Conservation (phyloP, 92 coral and sea anemone species). For the Zoanthus solanderi region DNA sequence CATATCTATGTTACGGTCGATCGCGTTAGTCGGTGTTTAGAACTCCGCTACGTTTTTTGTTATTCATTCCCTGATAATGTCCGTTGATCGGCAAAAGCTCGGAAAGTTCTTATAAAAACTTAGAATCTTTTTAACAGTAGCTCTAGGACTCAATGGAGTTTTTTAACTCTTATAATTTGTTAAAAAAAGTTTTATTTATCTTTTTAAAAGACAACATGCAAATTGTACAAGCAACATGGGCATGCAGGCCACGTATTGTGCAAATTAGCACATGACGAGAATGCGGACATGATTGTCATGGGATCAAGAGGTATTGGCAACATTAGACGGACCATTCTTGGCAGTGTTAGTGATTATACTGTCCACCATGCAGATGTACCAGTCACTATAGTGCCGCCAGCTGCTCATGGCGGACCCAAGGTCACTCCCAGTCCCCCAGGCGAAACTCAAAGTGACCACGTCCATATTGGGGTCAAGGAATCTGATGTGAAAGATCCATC, state of each 20-base stretch:
- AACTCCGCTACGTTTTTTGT: too few relatives aligned
- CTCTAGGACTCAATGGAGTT: too few relatives aligned
- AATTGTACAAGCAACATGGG: slow-evolving; percentile 20
- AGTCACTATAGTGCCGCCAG: slow-evolving; percentile 89
- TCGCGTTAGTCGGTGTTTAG: too few relatives aligned
- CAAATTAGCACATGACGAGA: slow-evolving; percentile 60
- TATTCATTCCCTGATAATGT: too few relatives aligned
- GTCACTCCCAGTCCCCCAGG: neutral
- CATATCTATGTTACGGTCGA: too few relatives aligned
- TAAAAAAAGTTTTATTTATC: neutral
- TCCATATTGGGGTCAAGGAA: slow-evolving; percentile 13
- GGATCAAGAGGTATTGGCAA: slow-evolving; percentile 92
- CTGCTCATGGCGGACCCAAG: slow-evolving; percentile 41
- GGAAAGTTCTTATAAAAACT: too few relatives aligned
- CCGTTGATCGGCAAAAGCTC: too few relatives aligned
- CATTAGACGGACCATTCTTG: slow-evolving; percentile 89
- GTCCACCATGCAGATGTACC: slow-evolving; percentile 82
- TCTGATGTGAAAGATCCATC: slow-evolving; percentile 34
- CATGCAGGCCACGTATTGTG: slow-evolving; percentile 77
- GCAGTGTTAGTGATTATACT: slow-evolving; percentile 89
- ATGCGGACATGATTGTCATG: slow-evolving; percentile 80
- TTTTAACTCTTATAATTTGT: too few relatives aligned
- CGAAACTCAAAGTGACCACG: neutral
- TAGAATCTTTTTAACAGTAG: too few relatives aligned
- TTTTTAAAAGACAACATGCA: slow-evolving; percentile 18